Base-by-base conservation (phyloP, 2,797 vertebrate species). In the Bryconaethiops microstoma region DNA sequence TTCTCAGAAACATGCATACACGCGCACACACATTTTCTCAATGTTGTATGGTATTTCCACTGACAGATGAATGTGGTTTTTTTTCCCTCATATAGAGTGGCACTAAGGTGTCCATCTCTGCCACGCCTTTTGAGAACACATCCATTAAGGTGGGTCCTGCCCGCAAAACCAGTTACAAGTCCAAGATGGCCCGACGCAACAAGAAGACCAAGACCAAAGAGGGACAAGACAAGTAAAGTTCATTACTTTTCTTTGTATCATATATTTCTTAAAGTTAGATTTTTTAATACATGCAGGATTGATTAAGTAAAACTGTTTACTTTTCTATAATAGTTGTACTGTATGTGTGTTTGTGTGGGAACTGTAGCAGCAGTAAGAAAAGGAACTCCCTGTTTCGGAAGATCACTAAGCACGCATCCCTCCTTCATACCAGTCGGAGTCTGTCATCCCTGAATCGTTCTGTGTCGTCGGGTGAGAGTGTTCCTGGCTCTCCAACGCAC, bases 81-180 rank as follows among this genome's bases (percentile, higher is more conserved):
- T 63, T 72, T 64, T 76, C 86, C 90, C 69, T 88, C 84, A 78
- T 60, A 68, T 90, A 99, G 98, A 99, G 98, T 81, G 97, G 97
- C 45, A 94, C 92, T 90, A 99, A 97, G 88, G 97, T 99, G 40
- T 97, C 98, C 68, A 97, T 99, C 90, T 95, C 94, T 1, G 96
- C 97, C 73, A 98, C 97, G 0, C 96, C 97, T 0, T 96, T 99
- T 88, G 97, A 99, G 87, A 99, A 99, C 89, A 99, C 98, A 0
- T 97, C 98, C 73, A 99, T 99, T 89, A 98, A 97, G 89, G 94
- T 98, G 60, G 98, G 98, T 4, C 98, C 98, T 0, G 98, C 97
- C 60, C 93, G 98, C 19, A 98, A 96, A 88, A 94, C 95, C 77
- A 94, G 91, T 88, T 92, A 94, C 88, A 99, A 97, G 87, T 96